These are phyloP conservation scores for Macheiramphus alcinus DNA, from an alignment of 2,113 vertebrate species.

Conservation along the genomic window DNA sequence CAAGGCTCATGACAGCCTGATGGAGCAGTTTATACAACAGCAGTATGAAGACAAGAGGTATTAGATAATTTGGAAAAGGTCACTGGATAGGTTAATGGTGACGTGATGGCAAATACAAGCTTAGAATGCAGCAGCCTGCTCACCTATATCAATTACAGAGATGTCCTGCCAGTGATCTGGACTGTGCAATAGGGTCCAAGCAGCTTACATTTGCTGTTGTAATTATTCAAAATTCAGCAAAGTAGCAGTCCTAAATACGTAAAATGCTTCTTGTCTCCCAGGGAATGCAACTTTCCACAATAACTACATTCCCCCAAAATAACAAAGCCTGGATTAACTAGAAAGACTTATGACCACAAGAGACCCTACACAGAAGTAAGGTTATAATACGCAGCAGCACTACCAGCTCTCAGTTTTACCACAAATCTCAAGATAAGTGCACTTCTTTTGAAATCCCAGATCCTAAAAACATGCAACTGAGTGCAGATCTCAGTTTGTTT, in stretches of 20 bases:
- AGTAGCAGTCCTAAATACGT: neutral
- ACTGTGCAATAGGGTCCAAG: neutral
- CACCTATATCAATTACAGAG: neutral
- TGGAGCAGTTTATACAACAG: neutral
- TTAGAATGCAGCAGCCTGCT: neutral
- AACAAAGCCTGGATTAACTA: slow-evolving; percentile 36
- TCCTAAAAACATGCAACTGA: neutral
- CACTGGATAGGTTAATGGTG: neutral
- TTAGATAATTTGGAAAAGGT: neutral
- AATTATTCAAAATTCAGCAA: neutral
- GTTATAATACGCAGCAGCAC: neutral
- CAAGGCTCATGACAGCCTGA: neutral
- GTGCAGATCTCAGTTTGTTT: slow-evolving; percentile 3
- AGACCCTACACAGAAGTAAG: neutral
- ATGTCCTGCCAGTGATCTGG: neutral
- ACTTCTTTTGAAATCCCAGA: slow-evolving; percentile 33
- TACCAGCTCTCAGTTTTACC: slow-evolving; percentile 6
- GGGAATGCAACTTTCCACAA: neutral
- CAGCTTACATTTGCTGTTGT: neutral
- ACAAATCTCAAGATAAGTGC: slow-evolving; percentile 35
- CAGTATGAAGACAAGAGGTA: neutral
- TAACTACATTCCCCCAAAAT: neutral
- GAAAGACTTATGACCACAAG: neutral
- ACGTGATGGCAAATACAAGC: neutral
- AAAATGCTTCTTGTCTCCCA: neutral